phyloP scores from a whole-genome alignment of 92 coral and sea anemone genomes.

The Siderastrea siderea region DNA sequence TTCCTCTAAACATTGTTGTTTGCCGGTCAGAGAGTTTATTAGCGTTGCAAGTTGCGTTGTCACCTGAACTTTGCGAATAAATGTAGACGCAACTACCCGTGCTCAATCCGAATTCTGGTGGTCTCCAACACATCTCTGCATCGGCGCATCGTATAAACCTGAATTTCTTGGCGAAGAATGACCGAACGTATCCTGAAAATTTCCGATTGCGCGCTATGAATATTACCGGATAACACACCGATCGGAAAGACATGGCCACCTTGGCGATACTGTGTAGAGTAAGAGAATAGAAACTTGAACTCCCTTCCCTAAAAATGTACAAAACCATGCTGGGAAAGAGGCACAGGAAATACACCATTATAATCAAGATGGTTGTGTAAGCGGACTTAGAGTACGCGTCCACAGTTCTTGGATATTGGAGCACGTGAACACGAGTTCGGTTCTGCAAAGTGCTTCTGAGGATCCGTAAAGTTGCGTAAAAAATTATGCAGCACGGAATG shows the following conservation, averaged over 20 bases:
- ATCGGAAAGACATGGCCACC: conserved; percentile 75
- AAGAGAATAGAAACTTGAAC: conserved; percentile 35
- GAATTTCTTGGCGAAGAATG: conserved; percentile 42
- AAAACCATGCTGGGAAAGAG: conserved; percentile 70
- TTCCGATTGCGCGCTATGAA: conserved; percentile 80
- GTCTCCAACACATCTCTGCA: conserved; percentile 11
- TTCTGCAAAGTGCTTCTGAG: conserved; percentile 71
- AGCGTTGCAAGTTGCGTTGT: background rate
- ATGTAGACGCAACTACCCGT: background rate
- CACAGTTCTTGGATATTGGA: conserved; percentile 60
- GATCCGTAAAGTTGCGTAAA: conserved; percentile 66
- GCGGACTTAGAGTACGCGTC: conserved; percentile 82
- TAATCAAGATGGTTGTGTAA: conserved; percentile 78
- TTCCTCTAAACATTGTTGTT: conserved; percentile 19
- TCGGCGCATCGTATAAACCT: conserved; percentile 10
- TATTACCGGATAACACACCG: conserved; percentile 80
- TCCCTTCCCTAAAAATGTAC: conserved; percentile 59
- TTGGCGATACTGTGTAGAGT: conserved; percentile 57
- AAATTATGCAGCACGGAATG: conserved; percentile 56
- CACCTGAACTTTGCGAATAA: background rate
- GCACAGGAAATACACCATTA: conserved; percentile 80
- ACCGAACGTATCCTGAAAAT: conserved; percentile 61
- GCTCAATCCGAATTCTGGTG: conserved; percentile 1
- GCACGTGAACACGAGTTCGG: conserved; percentile 75
- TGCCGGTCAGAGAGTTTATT: background rate